Evolutionary conservation across 64 coral and sea anemone genomes (phyloP).

Genomic region (Stylophora pistillata): DNA sequence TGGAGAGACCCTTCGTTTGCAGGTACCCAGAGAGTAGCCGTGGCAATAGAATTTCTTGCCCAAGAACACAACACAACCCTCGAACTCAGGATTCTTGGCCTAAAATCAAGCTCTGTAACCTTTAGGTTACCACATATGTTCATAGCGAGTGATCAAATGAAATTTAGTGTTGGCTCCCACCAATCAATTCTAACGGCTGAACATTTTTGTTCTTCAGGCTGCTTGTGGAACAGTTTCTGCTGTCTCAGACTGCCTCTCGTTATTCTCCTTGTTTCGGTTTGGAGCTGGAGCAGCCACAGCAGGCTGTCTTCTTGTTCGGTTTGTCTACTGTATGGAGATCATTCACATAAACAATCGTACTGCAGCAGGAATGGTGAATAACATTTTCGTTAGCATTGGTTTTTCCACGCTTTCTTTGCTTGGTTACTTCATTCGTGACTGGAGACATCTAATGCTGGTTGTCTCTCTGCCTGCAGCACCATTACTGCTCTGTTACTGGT

Average conservation of each 20-base stretch:
- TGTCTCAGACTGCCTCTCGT: slow-evolving; percentile 73
- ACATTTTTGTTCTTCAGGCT: slow-evolving; percentile 52
- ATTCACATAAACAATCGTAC: slow-evolving; percentile 63
- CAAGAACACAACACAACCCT: too few relatives aligned
- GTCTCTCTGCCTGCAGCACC: slow-evolving; percentile 55
- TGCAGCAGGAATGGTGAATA: slow-evolving; percentile 71
- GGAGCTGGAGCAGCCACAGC: slow-evolving; percentile 54
- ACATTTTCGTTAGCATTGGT: slow-evolving; percentile 70
- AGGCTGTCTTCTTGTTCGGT: slow-evolving; percentile 76
- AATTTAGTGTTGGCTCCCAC: too few relatives aligned
- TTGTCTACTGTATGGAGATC: slow-evolving; percentile 90
- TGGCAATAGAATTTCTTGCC: too few relatives aligned
- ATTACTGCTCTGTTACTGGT: slow-evolving; percentile 79
- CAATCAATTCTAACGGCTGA: too few relatives aligned
- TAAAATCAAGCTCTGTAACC: too few relatives aligned
- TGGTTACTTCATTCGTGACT: slow-evolving; percentile 85
- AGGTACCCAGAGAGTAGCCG: too few relatives aligned
- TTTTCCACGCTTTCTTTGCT: slow-evolving; percentile 55
- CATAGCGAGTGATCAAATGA: too few relatives aligned
- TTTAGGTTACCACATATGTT: too few relatives aligned
- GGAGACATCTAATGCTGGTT: slow-evolving; percentile 69
- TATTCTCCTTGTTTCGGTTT: slow-evolving; percentile 83
- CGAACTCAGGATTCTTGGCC: too few relatives aligned
- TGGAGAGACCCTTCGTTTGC: too few relatives aligned
- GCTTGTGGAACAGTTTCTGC: slow-evolving; percentile 59